Evolutionary conservation across 1,140 invertebrate species (phyloP), one percentile per base, ranked within the genome.

Genomic region (Phocides pigmalion): DNA sequence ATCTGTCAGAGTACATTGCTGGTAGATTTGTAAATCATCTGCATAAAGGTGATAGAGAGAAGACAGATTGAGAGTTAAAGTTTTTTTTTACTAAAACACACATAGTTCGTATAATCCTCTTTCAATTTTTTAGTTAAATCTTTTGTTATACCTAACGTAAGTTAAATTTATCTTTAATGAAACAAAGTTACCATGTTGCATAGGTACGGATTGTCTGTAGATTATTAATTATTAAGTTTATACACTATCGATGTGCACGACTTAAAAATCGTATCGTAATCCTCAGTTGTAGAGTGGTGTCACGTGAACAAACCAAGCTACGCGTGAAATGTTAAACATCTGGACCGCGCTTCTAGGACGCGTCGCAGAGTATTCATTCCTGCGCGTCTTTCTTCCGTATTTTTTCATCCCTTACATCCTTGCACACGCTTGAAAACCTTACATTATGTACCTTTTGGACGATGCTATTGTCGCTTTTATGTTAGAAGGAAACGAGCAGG

Each of bases 291-390:
- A 62, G 47, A n/a, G 61, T 17, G 39, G 15, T 19, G 37, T 35
- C 51, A 49, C 53, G 56, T 68, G 62, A 68, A 74, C 58, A 46
- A 74, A 70, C 62, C 65, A 50, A 59, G 63, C 65, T 62, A 51
- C 39, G 49, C 72, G 76, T 79, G 73, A 79, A 79, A 77, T 81
- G 74, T 77, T 75, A 71, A 73, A 62, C 72, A 77, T 77, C 72
- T 76, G 68, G 70, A 72, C 76, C 65, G 53, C 64, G 66, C 66
- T 77, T 73, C 76, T 79, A 74, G 72, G 68, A 75, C 72, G 68
- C 70, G 50, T 61, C 68, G 50, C n/a, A n/a, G n/a, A n/a, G n/a
- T 70, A 70, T 81, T 79, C 74, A 81, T 75, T 66, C 64, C 47
- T 63, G 46, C 62, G 59, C 71, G 66, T 64, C 64, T 73, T 68